Evolutionary conservation across 2,888 invertebrate genomes (phyloP).

Genomic region (Dinocampus coccinellae): DNA sequence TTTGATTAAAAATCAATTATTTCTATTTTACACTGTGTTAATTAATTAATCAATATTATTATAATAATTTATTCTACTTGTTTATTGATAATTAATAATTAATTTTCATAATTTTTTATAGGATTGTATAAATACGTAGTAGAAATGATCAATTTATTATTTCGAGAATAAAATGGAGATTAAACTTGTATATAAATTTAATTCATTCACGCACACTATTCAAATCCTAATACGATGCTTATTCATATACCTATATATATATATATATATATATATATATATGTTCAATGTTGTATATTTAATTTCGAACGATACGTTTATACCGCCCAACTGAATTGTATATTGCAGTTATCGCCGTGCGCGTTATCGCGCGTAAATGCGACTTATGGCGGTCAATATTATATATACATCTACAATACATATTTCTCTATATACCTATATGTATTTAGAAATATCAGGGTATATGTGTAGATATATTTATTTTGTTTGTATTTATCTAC

Average conservation of each 20-base stretch:
- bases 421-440: background rate
- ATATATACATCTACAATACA: too few species aligned
- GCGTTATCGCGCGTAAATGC: slow-evolving; percentile 50
- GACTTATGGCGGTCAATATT: background rate
- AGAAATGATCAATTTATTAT: too few species aligned
- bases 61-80: too few species aligned
- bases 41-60: too few species aligned
- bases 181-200: too few species aligned
- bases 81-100: too few species aligned
- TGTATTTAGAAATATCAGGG: background rate
- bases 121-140: too few species aligned
- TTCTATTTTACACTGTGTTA: too few species aligned
- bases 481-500: background rate
- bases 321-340: slow-evolving; percentile 35
- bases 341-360: slow-evolving; percentile 48
- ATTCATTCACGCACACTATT: too few species aligned
- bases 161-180: too few species aligned
- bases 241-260: background rate
- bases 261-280: background rate
- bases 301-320: slow-evolving; percentile 33
- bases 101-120: too few species aligned
- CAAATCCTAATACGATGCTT: background rate
- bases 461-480: background rate
- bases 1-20: too few species aligned
- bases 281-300: background rate